A percentile compares a stretch with the other conserved stretches of the same genome.
Conservation (phyloP, 2,797 vertebrate genomes). For the Rhodeus uyekii region DNA sequence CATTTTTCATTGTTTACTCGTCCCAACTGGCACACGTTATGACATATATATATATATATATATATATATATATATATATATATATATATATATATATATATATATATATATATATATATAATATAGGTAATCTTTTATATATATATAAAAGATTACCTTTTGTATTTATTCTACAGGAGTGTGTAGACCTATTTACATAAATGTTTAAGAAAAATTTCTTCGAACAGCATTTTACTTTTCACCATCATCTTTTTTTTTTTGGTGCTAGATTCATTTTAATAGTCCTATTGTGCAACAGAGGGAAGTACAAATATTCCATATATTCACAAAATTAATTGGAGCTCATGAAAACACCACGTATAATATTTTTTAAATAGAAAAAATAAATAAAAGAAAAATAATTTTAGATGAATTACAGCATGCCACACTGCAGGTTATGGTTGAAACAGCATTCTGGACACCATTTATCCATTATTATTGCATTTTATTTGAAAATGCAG, state of each 20-base stretch:
- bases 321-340: not conserved
- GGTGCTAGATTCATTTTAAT: not conserved
- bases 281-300: not conserved
- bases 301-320: not conserved
- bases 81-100: too few species aligned
- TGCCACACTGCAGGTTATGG: not conserved
- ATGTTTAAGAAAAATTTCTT: not conserved
- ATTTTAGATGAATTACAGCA: not conserved
- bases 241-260: not conserved
- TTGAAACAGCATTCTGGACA: not conserved
- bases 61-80: too few species aligned
- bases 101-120: too few species aligned
- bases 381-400: too few species aligned
- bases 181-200: slow-evolving; percentile 14
- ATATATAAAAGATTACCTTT: too few species aligned
- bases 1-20: not conserved
- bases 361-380: not conserved
- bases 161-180: too few species aligned
- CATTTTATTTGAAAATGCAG: too few species aligned
- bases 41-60: too few species aligned
- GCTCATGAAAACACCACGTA: not conserved
- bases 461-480: not conserved
- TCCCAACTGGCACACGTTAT: not conserved
- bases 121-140: too few species aligned
- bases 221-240: not conserved